Evolutionary conservation across 1,140 invertebrate genomes (phyloP), one percentile per base, ranked within the genome.

Genomic region (Drosophila sproati): DNA sequence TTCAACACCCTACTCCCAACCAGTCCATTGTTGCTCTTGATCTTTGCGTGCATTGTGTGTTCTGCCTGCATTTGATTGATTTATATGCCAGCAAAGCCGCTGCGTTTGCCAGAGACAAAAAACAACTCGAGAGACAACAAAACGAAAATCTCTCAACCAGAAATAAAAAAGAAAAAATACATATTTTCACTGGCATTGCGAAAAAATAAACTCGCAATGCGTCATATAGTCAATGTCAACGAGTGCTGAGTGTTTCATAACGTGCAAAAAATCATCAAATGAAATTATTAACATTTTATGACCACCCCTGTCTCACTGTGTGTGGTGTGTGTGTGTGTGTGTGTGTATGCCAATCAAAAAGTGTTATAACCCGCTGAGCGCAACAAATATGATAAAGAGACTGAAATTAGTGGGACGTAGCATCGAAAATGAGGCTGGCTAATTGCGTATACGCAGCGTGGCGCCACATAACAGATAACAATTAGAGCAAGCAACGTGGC

Each of bases 61-160:
- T 77, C 61, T 82, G 82, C 73, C 83, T 88, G 77, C 73, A 80
- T 82, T 87, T 87, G 83, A 87, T 87, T 87, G 82, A 87, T 87
- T 87, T 87, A 88, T 87, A 83, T 67, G 57, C 56, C 68, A 50
- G 74, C 51, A 12, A 32, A 60, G 32, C 57, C 37, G 68, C 71
- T 52, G 59, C 47, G 4, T 48, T 55, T 48, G 8, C 34, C 31
- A 48, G 56, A 71, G 72, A 73, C 50, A 70, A 39, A 62, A 45
- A 54, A 47, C 7, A 55, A 51, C 3, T 4, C 3, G 10, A n/a
- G 10, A 4, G 39, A n/a, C 10, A 43, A 43, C 20, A 43, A 43
- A 43, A 43, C 10, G 39, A 43, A 43, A 43, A 43, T 43, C 10
- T 43, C 39, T 43, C 39, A n/a, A n/a, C 39, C 4, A 45, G 50